A percentile compares a stretch with the other conserved stretches of the same genome.
These are phyloP conservation scores for Cisticola juncidis DNA, from an alignment of 2,113 vertebrate genomes.

Conservation along the genomic window DNA sequence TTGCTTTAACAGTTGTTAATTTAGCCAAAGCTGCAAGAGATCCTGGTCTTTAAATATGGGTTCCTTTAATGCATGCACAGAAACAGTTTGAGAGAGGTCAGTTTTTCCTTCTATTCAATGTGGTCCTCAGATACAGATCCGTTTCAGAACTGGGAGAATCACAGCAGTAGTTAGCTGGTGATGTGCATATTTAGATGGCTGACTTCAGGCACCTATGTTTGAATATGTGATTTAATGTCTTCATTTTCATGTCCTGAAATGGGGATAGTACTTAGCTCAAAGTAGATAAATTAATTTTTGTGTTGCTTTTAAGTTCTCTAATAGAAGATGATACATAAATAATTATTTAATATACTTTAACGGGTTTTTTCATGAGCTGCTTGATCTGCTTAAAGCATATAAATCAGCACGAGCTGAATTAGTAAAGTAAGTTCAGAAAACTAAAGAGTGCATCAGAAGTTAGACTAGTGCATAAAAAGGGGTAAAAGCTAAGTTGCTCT, in stretches of 20 bases:
- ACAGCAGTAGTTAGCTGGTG: neutral
- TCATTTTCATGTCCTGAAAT: constrained; percentile 11
- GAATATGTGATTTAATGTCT: neutral
- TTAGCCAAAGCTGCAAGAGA: neutral
- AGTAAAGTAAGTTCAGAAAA: neutral
- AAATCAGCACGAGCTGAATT: neutral
- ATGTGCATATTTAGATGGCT: neutral
- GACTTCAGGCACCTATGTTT: neutral
- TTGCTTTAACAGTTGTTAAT: neutral
- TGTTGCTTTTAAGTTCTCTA: constrained; percentile 37
- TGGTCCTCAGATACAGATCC: neutral
- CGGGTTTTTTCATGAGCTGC: neutral
- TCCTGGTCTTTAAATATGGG: neutral
- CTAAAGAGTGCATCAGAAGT: neutral
- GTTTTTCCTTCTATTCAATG: neutral
- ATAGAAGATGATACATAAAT: constrained; percentile 3
- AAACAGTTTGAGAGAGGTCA: neutral
- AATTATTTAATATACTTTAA: constrained; percentile 31
- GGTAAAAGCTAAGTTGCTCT: neutral
- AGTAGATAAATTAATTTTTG: constrained; percentile 6
- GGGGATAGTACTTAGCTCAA: neutral
- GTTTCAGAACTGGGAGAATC: neutral
- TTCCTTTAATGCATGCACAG: neutral
- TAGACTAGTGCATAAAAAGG: neutral
- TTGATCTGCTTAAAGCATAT: neutral